Base-by-base conservation (phyloP, 2,113 vertebrate species). In the Microcebus murinus region DNA sequence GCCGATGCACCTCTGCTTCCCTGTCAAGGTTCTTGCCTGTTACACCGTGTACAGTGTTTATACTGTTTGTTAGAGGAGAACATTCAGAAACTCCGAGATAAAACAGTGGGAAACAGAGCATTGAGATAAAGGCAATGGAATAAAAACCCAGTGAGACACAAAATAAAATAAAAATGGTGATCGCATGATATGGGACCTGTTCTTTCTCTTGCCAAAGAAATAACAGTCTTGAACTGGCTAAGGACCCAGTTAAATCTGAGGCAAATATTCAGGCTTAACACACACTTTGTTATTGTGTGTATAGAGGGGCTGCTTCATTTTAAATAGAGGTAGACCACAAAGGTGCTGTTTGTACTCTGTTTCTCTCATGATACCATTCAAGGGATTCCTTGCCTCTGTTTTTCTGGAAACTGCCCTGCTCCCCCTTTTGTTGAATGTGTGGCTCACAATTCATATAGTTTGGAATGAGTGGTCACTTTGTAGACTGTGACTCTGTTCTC, bases 51-150 rank as follows among this genome's bases (percentile, higher is more conserved):
- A 80, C 25, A 59, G 36, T 61, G 6, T 71, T 89, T 67, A 50
- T 87, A 52, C 39, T 59, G 25, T 48, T 48, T 21, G 36, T 87
- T 90, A 92, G 12, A 85, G 42, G 39, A 74, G 18, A 90, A 45
- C 25, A 63, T 70, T 80, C 63, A 95, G 88, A 90, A 96, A 68
- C 18, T 17, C 55, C 13, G 63, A 95, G 85, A 91, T 63, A 65
- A 96, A 95, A 88, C 67, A 82, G 31, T 11, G 68, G 65, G 89
- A 90, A 94, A 80, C 80, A 81, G 9, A 50, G 59, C 74, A 36
- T 1, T 13, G 39, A 93, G 65, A 92, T 63, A 70, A 92, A 94
- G 63, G 29, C 80, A 57, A 50, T 23, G 36, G 91, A 79, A 73
- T 65, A 79, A 87, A 90, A 96, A 31, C 21, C 50, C 55, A 57